phyloP scores from a whole-genome alignment of 1,140 invertebrate genomes.

The Ceratosolen solmsi region DNA sequence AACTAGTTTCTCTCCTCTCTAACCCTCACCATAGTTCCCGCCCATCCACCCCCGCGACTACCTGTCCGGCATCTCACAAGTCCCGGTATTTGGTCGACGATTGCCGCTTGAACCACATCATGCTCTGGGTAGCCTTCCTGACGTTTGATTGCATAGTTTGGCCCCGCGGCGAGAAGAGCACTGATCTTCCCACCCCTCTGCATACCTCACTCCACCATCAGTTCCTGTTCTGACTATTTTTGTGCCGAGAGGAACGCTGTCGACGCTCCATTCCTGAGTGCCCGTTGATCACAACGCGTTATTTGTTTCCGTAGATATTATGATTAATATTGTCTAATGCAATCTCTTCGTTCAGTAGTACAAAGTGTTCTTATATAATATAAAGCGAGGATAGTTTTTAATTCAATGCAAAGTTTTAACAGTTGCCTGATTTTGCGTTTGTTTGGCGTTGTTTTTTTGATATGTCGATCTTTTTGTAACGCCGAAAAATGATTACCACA shows the following conservation, averaged over 20 bases:
- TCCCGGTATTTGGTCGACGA: slow-evolving; percentile 8
- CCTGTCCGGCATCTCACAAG: slow-evolving; percentile 22
- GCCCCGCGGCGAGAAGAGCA: slow-evolving; percentile 32
- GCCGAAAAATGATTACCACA: too few relatives aligned
- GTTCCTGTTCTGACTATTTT: slow-evolving; percentile 3
- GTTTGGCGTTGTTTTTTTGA: too few relatives aligned
- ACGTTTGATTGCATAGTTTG: slow-evolving; percentile 42
- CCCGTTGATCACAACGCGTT: neutral
- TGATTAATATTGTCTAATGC: neutral
- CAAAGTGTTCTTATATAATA: too few relatives aligned
- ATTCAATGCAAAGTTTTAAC: too few relatives aligned
- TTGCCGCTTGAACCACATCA: neutral
- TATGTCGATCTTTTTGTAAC: too few relatives aligned
- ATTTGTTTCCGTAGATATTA: neutral
- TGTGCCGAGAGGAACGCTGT: neutral
- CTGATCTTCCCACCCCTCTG: neutral
- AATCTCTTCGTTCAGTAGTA: too few relatives aligned
- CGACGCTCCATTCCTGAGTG: neutral
- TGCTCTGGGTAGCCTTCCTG: neutral
- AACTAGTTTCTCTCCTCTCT: slow-evolving; percentile 34
- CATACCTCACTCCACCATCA: neutral
- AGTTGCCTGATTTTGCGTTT: too few relatives aligned
- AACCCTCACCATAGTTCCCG: neutral
- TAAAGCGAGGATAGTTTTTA: too few relatives aligned
- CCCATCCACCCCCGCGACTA: slow-evolving; percentile 52